Conservation (phyloP, 2,888 invertebrate genomes). For the Agriotes lineatus region DNA sequence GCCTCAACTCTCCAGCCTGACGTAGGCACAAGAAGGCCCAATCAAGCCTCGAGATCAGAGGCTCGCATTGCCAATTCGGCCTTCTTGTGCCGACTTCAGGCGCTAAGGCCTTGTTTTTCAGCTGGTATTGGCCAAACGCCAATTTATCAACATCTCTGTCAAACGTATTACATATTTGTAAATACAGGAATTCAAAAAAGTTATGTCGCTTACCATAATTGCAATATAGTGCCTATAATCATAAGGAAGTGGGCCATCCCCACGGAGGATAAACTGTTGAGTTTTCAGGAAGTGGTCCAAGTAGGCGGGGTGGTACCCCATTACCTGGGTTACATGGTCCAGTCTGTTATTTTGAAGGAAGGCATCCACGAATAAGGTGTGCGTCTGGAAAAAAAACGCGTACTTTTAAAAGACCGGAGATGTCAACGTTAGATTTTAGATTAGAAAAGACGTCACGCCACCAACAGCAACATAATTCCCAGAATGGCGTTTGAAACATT, state of each 20-base stretch:
- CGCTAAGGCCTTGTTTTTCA: too few species aligned
- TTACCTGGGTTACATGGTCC: slow-evolving; percentile 84
- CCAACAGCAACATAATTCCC: slow-evolving; percentile 1
- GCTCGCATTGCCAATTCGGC: too few species aligned
- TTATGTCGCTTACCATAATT: slow-evolving; percentile 81
- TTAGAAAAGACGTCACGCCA: too few species aligned
- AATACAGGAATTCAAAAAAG: not conserved
- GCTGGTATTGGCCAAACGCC: too few species aligned
- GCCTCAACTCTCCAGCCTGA: too few species aligned
- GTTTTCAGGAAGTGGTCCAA: slow-evolving; percentile 83
- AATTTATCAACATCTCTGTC: too few species aligned
- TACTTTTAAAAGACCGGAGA: not conserved
- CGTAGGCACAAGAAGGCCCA: too few species aligned
- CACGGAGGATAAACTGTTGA: slow-evolving; percentile 83
- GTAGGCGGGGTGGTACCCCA: slow-evolving; percentile 86
- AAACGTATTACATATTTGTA: too few species aligned
- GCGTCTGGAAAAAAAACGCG: slow-evolving; percentile 66
- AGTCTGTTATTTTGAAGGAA: slow-evolving; percentile 71
- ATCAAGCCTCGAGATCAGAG: too few species aligned
- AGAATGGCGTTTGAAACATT: not conserved
- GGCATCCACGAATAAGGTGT: slow-evolving; percentile 70
- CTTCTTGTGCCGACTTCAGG: too few species aligned
- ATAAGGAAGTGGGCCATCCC: slow-evolving; percentile 86
- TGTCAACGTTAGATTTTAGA: not conserved
- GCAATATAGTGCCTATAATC: slow-evolving; percentile 87